phyloP scores from a whole-genome alignment of 2,797 vertebrate species.

The Pseudopleuronectes americanus region DNA sequence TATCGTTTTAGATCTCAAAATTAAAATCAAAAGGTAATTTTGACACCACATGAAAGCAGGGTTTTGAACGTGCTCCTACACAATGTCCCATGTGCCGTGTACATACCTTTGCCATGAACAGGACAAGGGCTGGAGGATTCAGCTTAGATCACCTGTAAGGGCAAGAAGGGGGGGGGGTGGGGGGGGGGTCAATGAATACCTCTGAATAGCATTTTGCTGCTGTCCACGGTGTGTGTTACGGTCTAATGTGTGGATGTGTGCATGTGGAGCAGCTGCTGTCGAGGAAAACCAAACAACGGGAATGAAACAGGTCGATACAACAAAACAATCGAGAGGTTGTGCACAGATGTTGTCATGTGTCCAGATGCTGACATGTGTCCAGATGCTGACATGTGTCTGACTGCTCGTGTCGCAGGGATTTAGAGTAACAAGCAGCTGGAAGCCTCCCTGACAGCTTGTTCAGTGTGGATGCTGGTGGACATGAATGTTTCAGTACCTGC shows the following conservation, averaged over 20 bases:
- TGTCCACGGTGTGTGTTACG: too few species aligned
- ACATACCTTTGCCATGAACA: constrained; percentile 59
- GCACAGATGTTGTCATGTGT: not conserved
- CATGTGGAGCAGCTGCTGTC: not conserved
- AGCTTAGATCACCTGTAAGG: not conserved
- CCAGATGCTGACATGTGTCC: not conserved
- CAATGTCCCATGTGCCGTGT: too few species aligned
- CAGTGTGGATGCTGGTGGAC: not conserved
- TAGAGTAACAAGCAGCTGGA: not conserved
- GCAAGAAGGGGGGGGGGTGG: not conserved
- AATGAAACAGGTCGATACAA: too few species aligned
- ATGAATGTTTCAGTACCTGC: constrained; percentile 59
- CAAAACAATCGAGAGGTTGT: too few species aligned
- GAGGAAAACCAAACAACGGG: too few species aligned
- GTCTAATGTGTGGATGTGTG: not conserved
- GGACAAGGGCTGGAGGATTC: not conserved
- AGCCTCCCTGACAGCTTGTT: not conserved
- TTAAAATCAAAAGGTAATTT: too few species aligned
- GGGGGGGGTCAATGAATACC: not conserved
- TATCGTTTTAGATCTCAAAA: not conserved
- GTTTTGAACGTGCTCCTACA: too few species aligned
- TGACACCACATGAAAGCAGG: too few species aligned
- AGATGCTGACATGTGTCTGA: not conserved
- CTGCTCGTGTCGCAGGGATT: constrained; percentile 14
- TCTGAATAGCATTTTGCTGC: too few species aligned